Conservation (phyloP, 2,797 vertebrate species). For the Poecile montanus region DNA sequence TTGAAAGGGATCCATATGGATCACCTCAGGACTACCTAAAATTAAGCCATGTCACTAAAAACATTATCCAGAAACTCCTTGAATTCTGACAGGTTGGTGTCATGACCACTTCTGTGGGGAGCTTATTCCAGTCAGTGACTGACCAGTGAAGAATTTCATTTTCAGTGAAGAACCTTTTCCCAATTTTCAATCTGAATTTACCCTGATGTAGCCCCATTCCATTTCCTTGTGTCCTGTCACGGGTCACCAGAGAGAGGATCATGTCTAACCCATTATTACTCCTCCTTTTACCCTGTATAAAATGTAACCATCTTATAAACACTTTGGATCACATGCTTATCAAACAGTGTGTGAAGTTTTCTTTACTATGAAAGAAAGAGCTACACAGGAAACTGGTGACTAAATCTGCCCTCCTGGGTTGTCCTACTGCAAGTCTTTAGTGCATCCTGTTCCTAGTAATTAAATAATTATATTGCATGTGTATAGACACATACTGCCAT, state of each 20-base stretch:
- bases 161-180: not conserved
- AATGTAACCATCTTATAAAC: not conserved
- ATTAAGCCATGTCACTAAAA: not conserved
- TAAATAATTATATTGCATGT: not conserved
- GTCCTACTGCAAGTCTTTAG: not conserved
- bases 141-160: not conserved
- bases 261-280: not conserved
- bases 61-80: not conserved
- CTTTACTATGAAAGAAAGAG: not conserved
- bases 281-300: not conserved
- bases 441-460: not conserved
- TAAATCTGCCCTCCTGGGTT: not conserved
- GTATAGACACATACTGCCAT: not conserved
- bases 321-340: not conserved
- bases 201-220: not conserved
- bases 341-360: not conserved
- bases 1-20: not conserved
- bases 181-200: not conserved
- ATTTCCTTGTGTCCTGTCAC: not conserved
- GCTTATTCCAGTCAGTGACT: not conserved
- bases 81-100: not conserved
- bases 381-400: not conserved
- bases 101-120: fast-evolving
- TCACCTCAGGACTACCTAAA: not conserved
- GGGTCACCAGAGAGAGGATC: not conserved